Evolutionary conservation across 2,888 invertebrate genomes (phyloP), one percentile per base, ranked within the genome.

Genomic region (Folsomia manolachei): DNA sequence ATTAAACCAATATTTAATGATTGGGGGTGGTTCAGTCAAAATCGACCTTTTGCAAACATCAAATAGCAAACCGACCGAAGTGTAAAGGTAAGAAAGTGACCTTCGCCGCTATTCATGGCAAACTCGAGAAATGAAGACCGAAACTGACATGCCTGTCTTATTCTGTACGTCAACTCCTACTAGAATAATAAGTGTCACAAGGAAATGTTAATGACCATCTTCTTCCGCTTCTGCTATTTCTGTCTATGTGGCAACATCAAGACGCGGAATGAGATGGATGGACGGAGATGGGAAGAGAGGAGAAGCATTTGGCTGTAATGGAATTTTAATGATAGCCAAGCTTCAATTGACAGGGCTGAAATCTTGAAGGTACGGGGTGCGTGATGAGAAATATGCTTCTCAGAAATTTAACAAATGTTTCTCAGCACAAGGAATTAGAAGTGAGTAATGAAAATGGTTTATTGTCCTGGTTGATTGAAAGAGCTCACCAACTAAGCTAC

Each of bases 271-370:
- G 18, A 56, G 18, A 51, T 51, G 56, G 56, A 56, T 56, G 56
- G 19, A 56, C 19, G 27, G 64, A n/a, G n/a, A 27, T 60, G 60
- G 60, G 4, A 7, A 27, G 26, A 11, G 26, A 27, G 27, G 64
- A 2, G 11, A n/a, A 21, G 24, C 64, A 64, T 70, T n/a, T 53
- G 26, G 60, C 25, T 19, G 63, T 71, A 68, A 71, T 71, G 71
- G 68, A 68, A 71, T 71, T 68, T 68, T 71, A 71, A 71, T 71
- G 68, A 63, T 63, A 63, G 56, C 66, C 51, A 53, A 56, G 65
- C 23, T 66, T 51, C 7, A 66, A 56, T 56, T 56, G 56, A 56
- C 56, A 21, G 18, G 19, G 56, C 14, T 39, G 39, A 9, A 39
- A 39, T 39, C 39, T 14, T 9, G 39, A 4, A n/a, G n/a, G n/a